Conservation (phyloP, 2,888 invertebrate species). For the Bursaphelenchus okinawaensis region DNA sequence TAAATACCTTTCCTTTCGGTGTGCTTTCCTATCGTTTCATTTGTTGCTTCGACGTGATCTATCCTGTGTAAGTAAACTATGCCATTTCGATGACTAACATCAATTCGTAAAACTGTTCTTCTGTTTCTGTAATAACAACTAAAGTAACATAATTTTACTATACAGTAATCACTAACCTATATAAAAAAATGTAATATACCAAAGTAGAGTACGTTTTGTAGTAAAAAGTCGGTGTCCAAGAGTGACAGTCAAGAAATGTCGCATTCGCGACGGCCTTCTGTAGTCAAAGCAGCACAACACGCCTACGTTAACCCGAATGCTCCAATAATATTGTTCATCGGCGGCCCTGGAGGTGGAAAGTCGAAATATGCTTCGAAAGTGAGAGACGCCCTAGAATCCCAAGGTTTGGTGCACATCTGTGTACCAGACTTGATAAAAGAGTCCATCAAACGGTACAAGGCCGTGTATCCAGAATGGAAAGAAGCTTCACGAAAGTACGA, state of each 20-base stretch:
- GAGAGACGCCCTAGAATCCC: conserved; percentile 30
- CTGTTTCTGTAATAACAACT: neutral
- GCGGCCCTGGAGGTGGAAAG: conserved; percentile 57
- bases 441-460: conserved; percentile 53
- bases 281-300: conserved; percentile 50
- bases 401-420: conserved; percentile 55
- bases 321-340: conserved; percentile 56
- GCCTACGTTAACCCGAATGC: conserved; percentile 50
- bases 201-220: too few species aligned
- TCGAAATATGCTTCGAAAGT: conserved; percentile 51
- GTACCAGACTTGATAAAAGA: conserved; percentile 52
- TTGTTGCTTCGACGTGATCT: neutral
- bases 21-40: neutral
- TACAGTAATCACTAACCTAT: too few species aligned
- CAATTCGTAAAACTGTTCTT: neutral
- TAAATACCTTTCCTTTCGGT: neutral
- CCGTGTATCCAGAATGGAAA: conserved; percentile 54
- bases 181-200: too few species aligned
- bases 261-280: conserved; percentile 41
- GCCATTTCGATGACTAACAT: neutral
- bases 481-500: conserved; percentile 52
- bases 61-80: neutral
- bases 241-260: neutral
- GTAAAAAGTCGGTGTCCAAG: neutral
- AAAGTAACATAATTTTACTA: too few species aligned